phyloP scores from a whole-genome alignment of 2,888 invertebrate genomes.

The Capitulum mitella region DNA sequence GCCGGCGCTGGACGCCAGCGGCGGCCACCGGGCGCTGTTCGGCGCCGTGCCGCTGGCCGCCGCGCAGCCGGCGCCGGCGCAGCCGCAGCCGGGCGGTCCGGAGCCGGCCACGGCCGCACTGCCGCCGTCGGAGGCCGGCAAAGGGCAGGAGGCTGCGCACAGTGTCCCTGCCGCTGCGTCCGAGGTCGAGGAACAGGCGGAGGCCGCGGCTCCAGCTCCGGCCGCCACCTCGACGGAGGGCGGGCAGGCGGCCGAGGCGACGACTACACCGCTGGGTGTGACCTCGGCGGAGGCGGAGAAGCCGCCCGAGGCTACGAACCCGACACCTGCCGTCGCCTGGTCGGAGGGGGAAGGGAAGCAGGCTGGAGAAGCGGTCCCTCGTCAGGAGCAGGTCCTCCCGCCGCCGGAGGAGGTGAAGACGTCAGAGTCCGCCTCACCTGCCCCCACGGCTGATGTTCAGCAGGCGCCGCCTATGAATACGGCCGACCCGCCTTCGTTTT shows the following conservation, averaged over 20 bases:
- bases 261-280: background rate
- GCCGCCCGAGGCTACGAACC: too few species aligned
- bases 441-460: background rate
- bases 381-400: background rate
- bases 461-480: too few species aligned
- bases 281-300: background rate
- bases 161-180: too few species aligned
- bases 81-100: background rate
- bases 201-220: too few species aligned
- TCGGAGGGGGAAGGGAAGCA: background rate
- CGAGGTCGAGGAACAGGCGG: too few species aligned
- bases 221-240: too few species aligned
- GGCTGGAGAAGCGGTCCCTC: background rate
- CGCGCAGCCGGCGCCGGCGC: background rate
- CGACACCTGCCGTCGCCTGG: too few species aligned
- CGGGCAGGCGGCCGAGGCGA: too few species aligned
- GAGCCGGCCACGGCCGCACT: too few species aligned
- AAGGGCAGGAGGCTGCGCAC: too few species aligned
- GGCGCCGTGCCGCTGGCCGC: background rate
- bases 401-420: background rate
- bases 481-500: too few species aligned
- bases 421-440: background rate
- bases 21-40: background rate
- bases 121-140: background rate
- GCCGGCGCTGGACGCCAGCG: background rate